A percentile compares a stretch with the other conserved stretches of the same genome.
phyloP scores from a whole-genome alignment of 2,113 vertebrate genomes.

The Paedocypris sp. region DNA sequence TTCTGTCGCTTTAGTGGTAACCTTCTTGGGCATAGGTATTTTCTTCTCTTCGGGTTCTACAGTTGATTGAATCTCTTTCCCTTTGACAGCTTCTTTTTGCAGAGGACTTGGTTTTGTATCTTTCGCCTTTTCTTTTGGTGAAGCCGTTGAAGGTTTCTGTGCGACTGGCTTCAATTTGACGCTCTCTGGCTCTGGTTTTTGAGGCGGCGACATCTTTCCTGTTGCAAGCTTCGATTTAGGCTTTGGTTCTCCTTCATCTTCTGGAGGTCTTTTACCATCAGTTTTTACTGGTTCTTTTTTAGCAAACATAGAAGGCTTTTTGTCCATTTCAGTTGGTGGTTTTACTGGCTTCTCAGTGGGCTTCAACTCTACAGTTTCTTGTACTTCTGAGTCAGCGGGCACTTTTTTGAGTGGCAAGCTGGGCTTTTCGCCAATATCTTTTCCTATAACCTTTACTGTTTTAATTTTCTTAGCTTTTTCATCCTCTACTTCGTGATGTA shows the following conservation, averaged over 20 bases:
- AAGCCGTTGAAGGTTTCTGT: conserved; percentile 60
- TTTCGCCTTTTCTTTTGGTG: conserved; percentile 55
- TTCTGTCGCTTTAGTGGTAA: conserved; percentile 26
- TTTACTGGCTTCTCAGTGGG: conserved; percentile 55
- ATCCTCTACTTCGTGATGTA: conserved; percentile 36
- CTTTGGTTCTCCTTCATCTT: not conserved
- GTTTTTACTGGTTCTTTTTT: conserved; percentile 6
- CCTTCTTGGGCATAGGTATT: conserved; percentile 43
- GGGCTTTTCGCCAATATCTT: conserved; percentile 39
- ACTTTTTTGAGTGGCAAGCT: conserved; percentile 49
- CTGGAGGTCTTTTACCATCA: not conserved
- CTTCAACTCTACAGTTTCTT: conserved; percentile 57
- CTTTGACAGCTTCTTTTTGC: conserved; percentile 41
- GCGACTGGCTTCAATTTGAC: conserved; percentile 55
- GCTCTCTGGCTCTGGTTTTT: conserved; percentile 44
- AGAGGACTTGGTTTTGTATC: conserved; percentile 39
- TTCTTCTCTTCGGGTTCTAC: conserved; percentile 51
- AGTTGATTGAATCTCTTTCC: conserved; percentile 21
- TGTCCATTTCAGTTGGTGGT: conserved; percentile 39
- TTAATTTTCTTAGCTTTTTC: conserved; percentile 48
- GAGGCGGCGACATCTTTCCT: conserved; percentile 47
- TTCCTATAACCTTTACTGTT: conserved; percentile 40
- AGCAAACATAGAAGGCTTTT: conserved; percentile 1
- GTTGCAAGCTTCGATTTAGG: conserved; percentile 42
- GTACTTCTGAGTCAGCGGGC: conserved; percentile 47